Evolutionary conservation across 2,113 vertebrate species (phyloP).

Genomic region (Anhinga rufa): DNA sequence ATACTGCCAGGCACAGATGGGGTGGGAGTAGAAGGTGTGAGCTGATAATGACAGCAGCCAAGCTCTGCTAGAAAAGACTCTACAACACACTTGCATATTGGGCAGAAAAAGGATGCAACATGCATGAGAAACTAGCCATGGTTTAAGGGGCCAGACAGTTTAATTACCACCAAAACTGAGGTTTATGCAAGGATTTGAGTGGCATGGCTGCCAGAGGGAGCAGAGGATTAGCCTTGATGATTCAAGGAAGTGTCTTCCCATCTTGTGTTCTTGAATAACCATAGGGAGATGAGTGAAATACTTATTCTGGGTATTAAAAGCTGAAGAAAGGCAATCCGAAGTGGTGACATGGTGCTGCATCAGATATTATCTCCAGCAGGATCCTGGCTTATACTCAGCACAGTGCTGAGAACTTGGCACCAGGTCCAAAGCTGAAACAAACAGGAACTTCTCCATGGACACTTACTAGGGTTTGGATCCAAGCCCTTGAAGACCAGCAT

Average conservation of each 20-base stretch:
- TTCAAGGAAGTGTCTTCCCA: neutral
- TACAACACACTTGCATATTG: neutral
- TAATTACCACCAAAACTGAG: neutral
- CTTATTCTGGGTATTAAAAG: neutral
- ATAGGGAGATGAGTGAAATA: neutral
- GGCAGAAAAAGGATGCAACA: neutral
- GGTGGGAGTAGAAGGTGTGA: constrained; percentile 60
- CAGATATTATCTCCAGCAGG: neutral
- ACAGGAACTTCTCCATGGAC: neutral
- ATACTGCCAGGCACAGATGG: constrained; percentile 58
- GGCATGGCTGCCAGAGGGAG: neutral
- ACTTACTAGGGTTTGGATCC: neutral
- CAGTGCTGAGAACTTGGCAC: constrained; percentile 3
- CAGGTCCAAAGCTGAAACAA: constrained; percentile 19
- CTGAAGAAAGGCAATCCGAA: neutral
- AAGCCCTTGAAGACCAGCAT: neutral
- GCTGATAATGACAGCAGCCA: constrained; percentile 52
- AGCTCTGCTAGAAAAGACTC: constrained; percentile 33
- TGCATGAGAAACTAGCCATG: neutral
- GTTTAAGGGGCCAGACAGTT: constrained; percentile 11
- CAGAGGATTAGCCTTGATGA: neutral
- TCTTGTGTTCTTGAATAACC: neutral
- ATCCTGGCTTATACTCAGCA: neutral
- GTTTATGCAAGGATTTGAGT: neutral
- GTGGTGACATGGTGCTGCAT: neutral